phyloP scores from a whole-genome alignment of 2,113 vertebrate species.

The Falcunculus frontatus region DNA sequence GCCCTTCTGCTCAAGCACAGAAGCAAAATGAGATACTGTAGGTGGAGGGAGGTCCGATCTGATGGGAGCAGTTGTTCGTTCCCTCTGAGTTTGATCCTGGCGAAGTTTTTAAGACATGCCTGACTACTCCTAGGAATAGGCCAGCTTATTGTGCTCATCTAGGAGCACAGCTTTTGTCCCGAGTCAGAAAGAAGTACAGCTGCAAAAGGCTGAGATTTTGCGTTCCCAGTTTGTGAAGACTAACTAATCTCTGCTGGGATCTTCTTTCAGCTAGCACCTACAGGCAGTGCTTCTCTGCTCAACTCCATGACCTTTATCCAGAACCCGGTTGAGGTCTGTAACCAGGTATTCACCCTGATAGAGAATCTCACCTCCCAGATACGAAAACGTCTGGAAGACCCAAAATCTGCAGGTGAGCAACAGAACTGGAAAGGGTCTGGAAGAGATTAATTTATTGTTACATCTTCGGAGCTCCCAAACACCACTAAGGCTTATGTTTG shows the following conservation, averaged over 20 bases:
- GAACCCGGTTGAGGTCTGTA: slow-evolving; percentile 91
- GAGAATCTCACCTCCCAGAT: slow-evolving; percentile 95
- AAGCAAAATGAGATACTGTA: neutral
- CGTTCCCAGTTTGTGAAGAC: neutral
- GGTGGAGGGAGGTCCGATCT: neutral
- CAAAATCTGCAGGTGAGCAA: slow-evolving; percentile 87
- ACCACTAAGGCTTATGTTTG: neutral
- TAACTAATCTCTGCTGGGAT: neutral
- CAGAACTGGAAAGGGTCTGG: neutral
- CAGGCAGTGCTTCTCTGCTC: slow-evolving; percentile 82
- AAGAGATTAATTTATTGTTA: neutral
- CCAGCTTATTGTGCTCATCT: neutral
- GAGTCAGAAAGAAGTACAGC: neutral
- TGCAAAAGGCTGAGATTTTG: neutral
- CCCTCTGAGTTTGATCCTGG: neutral
- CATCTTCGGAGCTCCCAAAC: neutral
- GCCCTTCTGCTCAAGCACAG: neutral
- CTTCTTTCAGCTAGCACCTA: slow-evolving; percentile 85
- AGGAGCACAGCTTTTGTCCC: neutral
- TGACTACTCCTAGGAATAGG: neutral
- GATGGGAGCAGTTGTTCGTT: neutral
- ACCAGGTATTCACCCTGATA: slow-evolving; percentile 88
- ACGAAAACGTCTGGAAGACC: slow-evolving; percentile 87
- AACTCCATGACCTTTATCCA: slow-evolving; percentile 90
- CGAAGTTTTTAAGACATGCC: neutral